These are phyloP conservation scores for Pseudomyrmex sp. DNA, from an alignment of 1,140 invertebrate genomes.

Conservation along the genomic window DNA sequence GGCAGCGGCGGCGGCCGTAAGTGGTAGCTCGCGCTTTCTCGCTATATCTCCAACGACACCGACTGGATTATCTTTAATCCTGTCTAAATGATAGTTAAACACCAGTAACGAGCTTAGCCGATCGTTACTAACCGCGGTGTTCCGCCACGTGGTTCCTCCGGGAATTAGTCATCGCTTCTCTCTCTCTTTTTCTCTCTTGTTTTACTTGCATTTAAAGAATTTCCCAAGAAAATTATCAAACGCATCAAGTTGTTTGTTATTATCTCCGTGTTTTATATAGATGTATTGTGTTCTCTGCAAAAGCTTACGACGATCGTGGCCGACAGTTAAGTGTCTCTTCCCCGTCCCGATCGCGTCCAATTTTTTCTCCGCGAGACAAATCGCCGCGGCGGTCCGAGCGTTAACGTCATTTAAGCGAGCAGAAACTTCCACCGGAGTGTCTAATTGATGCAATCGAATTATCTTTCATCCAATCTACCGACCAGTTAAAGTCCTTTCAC, in stretches of 20 bases:
- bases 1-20: constrained; percentile 25
- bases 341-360: background rate
- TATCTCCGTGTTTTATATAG: no score
- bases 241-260: no score
- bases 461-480: constrained; percentile 38
- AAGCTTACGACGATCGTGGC: background rate
- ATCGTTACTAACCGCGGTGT: constrained; percentile 43
- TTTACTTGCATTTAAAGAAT: background rate
- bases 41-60: constrained; percentile 46
- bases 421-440: constrained; percentile 5
- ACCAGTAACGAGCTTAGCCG: constrained; percentile 52
- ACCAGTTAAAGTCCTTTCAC: constrained; percentile 34
- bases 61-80: constrained; percentile 72
- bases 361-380: background rate
- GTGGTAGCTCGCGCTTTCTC: constrained; percentile 56
- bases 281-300: no score
- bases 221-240: no score
- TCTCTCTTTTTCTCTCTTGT: background rate
- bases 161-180: constrained; percentile 51
- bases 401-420: background rate
- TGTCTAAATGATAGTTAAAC: constrained; percentile 72
- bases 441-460: constrained; percentile 44
- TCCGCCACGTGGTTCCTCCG: constrained; percentile 14
- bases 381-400: background rate
- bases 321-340: background rate